Evolutionary conservation across 2,113 vertebrate genomes (phyloP).

Genomic region (Corapipo altera): DNA sequence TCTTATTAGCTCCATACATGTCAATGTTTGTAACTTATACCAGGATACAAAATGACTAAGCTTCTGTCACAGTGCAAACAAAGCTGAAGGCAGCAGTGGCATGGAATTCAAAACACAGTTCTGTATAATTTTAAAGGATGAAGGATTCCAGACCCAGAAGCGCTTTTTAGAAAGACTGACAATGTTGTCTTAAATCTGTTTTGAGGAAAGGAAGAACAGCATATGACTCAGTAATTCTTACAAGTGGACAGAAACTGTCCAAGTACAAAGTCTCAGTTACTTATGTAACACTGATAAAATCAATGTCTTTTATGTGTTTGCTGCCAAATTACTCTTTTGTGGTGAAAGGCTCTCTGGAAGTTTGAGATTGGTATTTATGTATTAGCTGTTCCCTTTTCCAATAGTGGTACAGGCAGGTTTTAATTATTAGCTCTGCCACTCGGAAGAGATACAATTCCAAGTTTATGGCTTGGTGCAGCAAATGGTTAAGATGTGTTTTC

Average conservation of each 20-base stretch:
- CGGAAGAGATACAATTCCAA: neutral
- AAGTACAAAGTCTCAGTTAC: neutral
- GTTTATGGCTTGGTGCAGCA: neutral
- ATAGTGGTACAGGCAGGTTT: neutral
- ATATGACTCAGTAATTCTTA: neutral
- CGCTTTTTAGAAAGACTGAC: neutral
- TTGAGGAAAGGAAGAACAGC: neutral
- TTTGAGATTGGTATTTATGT: neutral
- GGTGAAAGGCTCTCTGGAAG: neutral
- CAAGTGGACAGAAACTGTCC: neutral
- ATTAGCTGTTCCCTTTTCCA: neutral
- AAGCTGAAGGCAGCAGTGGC: neutral
- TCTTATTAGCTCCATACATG: neutral
- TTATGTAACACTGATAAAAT: neutral
- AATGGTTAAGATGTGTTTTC: neutral
- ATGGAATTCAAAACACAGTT: neutral
- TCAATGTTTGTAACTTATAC: neutral
- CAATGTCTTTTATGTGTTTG: neutral
- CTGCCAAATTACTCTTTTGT: neutral
- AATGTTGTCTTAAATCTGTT: neutral
- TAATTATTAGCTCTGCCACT: neutral
- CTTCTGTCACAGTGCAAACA: neutral
- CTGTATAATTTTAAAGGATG: neutral
- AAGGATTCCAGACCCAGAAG: neutral
- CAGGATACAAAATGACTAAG: neutral